Base-by-base conservation (phyloP, 2,888 invertebrate species). In the Tolmerus cingulatus region DNA sequence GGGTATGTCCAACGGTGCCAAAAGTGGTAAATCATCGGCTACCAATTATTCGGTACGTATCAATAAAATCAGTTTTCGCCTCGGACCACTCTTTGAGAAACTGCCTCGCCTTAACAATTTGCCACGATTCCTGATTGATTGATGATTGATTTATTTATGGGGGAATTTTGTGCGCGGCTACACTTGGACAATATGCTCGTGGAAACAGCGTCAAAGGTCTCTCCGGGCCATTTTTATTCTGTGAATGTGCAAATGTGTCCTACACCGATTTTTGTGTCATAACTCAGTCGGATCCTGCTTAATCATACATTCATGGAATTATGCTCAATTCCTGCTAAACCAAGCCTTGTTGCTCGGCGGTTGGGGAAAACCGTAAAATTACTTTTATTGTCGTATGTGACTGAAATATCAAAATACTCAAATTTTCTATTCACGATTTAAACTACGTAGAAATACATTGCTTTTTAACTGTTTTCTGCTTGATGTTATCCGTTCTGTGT, bases 1-100 rank as follows among this genome's bases (percentile, higher is more conserved):
- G 87, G 88, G 88, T 89, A 88, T 89, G 87, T 89, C 88, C 89
- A 90, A 89, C 91, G 91, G 91, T 91, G 92, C 91, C 92, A 93
- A 93, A 92, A 92, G 91, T 92, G 92, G 92, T 92, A 93, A 93
- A 92, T 91, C 92, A 90, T 90, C 91, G 92, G 91, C 91, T 91
- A 91, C 91, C 90, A 92, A 92, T 91, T 93, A 92, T 92, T 93
- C 92, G 92, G 92, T 93, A 93, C 93, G 92, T 93, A 93, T 93
- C 92, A 92, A 92, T 91, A 91, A 92, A 93, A 92, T 93, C 93
- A 92, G 92, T 92, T 89, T 89, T 79, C 23, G 34, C 8, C 74
- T 43, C 23, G 9, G 79, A 66, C 27, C 87, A 87, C 40, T 87
- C 81, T 79, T 40, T 16, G 46, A 30, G 87, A 87, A 87, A 87